phyloP scores from a whole-genome alignment of 2,888 invertebrate genomes.

The Andrena marginata region DNA sequence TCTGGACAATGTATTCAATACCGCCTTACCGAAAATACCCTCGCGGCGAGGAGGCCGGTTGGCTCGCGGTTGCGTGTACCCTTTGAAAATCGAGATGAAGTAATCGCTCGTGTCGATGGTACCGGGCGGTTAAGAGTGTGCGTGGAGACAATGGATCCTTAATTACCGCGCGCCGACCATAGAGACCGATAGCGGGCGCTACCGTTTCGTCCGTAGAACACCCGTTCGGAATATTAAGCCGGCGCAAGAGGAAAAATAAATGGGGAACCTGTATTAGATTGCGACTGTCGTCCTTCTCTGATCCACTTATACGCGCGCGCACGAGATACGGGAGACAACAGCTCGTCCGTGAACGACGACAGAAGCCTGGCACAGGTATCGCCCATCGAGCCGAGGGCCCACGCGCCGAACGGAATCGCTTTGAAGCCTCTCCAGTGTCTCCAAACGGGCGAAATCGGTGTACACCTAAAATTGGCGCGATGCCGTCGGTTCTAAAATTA shows the following conservation, averaged over 20 bases:
- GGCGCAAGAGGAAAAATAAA: constrained; percentile 18
- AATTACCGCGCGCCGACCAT: not conserved
- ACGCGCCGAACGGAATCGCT: constrained; percentile 20
- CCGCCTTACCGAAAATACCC: too few relatives aligned
- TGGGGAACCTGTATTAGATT: constrained; percentile 55
- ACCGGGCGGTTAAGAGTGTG: too few relatives aligned
- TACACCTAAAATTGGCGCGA: constrained; percentile 42
- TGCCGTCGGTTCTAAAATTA: constrained; percentile 61
- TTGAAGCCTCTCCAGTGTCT: constrained; percentile 45
- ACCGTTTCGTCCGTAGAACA: constrained; percentile 19
- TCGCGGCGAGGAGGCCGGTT: too few relatives aligned
- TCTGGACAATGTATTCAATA: not conserved
- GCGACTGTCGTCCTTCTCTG: constrained; percentile 47
- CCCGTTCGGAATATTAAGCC: constrained; percentile 38
- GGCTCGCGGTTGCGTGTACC: too few relatives aligned
- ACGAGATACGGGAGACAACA: not conserved
- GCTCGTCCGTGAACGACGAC: constrained; percentile 34
- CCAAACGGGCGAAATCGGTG: constrained; percentile 40
- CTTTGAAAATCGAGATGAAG: too few relatives aligned
- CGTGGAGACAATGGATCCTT: not conserved
- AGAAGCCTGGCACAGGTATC: constrained; percentile 56
- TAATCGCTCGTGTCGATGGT: too few relatives aligned
- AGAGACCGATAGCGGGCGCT: not conserved
- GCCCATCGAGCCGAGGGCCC: constrained; percentile 10
- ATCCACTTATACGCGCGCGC: constrained; percentile 6